A percentile compares a stretch with the other conserved stretches of the same genome.
Evolutionary conservation across 2,113 vertebrate species (phyloP).

Genomic region (Larimichthys crocea): DNA sequence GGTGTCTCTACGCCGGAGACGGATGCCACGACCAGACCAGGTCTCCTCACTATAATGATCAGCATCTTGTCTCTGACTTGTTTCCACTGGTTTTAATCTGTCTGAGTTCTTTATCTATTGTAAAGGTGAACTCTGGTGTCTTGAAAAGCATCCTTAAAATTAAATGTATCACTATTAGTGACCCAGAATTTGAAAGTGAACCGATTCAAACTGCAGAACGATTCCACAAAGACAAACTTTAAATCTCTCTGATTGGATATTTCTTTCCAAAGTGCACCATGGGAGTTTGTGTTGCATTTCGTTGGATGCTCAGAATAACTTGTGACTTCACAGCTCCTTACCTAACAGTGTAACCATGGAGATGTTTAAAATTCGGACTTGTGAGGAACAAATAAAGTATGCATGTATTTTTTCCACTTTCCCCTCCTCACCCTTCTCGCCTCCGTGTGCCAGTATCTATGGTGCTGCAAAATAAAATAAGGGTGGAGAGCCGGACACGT

Average conservation of each 20-base stretch:
- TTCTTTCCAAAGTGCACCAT: neutral
- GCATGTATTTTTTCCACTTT: neutral
- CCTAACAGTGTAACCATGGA: neutral
- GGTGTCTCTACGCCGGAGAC: too few relatives aligned
- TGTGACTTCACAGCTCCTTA: neutral
- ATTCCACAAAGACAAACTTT: neutral
- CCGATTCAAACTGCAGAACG: neutral
- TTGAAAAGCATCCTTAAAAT: neutral
- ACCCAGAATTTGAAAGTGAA: neutral
- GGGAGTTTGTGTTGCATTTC: neutral
- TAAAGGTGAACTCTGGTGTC: too few relatives aligned
- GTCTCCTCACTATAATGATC: too few relatives aligned
- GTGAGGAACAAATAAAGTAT: neutral
- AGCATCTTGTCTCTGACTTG: too few relatives aligned
- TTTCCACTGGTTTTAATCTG: too few relatives aligned
- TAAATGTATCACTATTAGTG: too few relatives aligned
- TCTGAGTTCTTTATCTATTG: too few relatives aligned
- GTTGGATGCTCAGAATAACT: neutral
- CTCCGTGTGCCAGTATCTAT: constrained; percentile 31
- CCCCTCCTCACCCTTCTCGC: neutral
- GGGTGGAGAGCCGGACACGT: constrained; percentile 22
- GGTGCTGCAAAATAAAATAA: constrained; percentile 44
- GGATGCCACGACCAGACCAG: too few relatives aligned
- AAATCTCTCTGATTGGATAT: neutral
- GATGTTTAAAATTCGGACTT: neutral